Evolutionary conservation across 2,113 vertebrate genomes (phyloP), one percentile per base, ranked within the genome.

Genomic region (Uropsilus gracilis): DNA sequence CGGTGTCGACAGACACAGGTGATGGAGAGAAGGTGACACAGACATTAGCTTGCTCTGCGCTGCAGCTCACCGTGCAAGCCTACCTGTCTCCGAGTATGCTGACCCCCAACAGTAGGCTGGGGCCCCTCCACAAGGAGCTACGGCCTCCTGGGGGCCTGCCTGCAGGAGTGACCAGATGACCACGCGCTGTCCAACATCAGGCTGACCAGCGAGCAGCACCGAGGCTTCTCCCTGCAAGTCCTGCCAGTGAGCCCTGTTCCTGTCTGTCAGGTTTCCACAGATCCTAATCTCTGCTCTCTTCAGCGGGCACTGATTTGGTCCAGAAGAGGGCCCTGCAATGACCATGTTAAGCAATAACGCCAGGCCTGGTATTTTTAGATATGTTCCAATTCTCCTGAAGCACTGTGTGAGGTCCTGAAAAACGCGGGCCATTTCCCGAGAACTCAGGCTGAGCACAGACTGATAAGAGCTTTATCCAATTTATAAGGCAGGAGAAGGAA

Each of bases 391-490:
- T 97, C 96, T 96, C 53, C 83, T 93, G 94, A 57, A 97, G 90
- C 9, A 4, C 10, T 28, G 14, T 92, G 77, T 83, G 97, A 86
- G 84, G 90, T 34, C 91, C 86, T 96, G 93, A 86, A 85, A 94
- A 96, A 96, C 96, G 86, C 22, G 64, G 26, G 83, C 76, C 7
- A 20, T 59, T 77, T 84, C 96, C 88, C 90, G 71, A 73, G 30
- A 73, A 89, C 13, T 46, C 71, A 46, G 80, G 96, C 86, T 97
- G 93, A 90, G 92, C 1, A 26, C 97, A 92, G 69, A 88, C 89
- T 95, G 94, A 95, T 96, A 98, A 97, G 94, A 94, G 97, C 48
- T 91, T 97, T 93, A 97, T 96, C 96, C 95, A 96, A 94, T 97
- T 96, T 96, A 94, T 66, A 96, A 94, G 89, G 93, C 94, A 96